Base-by-base conservation (phyloP, 2,888 invertebrate genomes). In the Frankliniella intonsa region DNA sequence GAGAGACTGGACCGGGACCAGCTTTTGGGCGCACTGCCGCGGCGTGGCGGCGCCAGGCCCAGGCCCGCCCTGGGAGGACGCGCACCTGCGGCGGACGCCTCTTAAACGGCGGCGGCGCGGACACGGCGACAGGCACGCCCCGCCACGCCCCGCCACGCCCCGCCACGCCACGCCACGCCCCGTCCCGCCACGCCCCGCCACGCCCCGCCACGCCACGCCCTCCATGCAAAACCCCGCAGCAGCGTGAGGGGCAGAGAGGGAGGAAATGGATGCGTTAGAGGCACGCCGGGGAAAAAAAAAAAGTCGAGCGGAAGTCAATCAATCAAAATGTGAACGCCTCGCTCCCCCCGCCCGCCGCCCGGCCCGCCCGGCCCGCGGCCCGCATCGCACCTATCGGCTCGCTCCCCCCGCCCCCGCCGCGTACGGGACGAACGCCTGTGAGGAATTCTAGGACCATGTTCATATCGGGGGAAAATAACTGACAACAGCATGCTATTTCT, bases 191-290 rank as follows among this genome's bases (percentile, higher is more conserved):
- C 25, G 25, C 69, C 69, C 0, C 65, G 65, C 25, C 69, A 25
- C 25, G 25, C 69, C 69, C 0, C n/a, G n/a, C n/a, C 65, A 17
- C 65, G 65, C 25, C 69, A 25, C 25, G 25, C 69, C 69, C 0
- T 5, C 55, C 69, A 76, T 76, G 69, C 69, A 76, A 76, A 76
- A 38, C 38, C 38, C 5, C 38, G 38, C 38, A 5, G 38, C 38
- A 5, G 5, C 38, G 38, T 5, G 38, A 38, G 38, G 38, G 38
- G 38, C 38, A 38, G 69, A 12, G 69, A 12, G 69, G 22, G 22
- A 25, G 69, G 69, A 76, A 76, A 76, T 76, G 69, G 69, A 76
- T 76, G 69, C 22, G 69, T 76, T 76, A 22, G 69, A 22, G 69
- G 69, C 69, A 25, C 69, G 69, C 22, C 69, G 69, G 69, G 25